A percentile compares a stretch with the other conserved stretches of the same genome.
Evolutionary conservation across 2,113 vertebrate genomes (phyloP).

Genomic region (Scalopus aquaticus): DNA sequence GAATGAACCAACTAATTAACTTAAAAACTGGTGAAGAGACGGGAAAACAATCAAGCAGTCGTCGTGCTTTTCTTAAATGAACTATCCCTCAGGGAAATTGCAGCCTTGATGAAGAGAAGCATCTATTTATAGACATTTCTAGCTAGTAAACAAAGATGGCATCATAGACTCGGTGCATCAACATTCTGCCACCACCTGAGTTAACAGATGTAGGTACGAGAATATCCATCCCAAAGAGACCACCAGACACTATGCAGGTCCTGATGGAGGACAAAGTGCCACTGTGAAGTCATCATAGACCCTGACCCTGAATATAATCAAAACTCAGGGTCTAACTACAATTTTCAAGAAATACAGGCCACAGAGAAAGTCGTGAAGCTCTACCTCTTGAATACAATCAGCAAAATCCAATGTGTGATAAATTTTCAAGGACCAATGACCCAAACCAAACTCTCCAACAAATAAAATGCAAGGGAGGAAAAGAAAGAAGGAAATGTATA

Average conservation of each 20-base stretch:
- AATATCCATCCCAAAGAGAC: neutral
- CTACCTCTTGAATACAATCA: neutral
- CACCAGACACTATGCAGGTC: neutral
- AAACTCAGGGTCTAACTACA: neutral
- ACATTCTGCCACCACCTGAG: neutral
- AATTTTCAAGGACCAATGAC: neutral
- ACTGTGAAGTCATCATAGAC: neutral
- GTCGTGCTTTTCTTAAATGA: conserved; percentile 56
- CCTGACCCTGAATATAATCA: neutral
- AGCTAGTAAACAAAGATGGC: conserved; percentile 49
- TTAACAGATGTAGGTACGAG: neutral
- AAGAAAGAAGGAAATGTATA: neutral
- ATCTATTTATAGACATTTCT: conserved; percentile 51
- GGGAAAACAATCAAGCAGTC: conserved; percentile 25
- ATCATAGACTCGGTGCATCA: neutral
- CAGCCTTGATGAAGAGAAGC: conserved; percentile 41
- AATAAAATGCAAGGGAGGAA: neutral
- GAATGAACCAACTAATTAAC: conserved; percentile 49
- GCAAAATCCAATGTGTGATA: neutral
- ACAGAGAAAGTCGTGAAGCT: neutral
- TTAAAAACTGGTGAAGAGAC: conserved; percentile 26
- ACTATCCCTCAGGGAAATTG: conserved; percentile 9
- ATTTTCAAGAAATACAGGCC: neutral
- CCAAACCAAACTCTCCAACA: neutral
- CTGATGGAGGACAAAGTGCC: neutral